Percentiles rank a stretch among this genome's conserved stretches.
phyloP scores from a whole-genome alignment of 2,113 vertebrate genomes.

The Colossoma macropomum region DNA sequence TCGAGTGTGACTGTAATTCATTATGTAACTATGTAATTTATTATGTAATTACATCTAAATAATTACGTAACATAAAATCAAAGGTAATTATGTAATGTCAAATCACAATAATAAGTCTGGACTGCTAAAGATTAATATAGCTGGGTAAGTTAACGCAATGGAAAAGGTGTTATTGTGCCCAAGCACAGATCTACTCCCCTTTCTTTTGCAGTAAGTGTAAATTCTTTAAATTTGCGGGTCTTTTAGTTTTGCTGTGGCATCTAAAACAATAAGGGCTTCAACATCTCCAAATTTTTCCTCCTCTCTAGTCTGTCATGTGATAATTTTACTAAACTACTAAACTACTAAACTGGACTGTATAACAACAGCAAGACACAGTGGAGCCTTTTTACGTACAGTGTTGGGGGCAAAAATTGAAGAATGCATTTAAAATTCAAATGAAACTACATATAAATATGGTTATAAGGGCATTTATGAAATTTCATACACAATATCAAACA shows the following conservation, averaged over 20 bases:
- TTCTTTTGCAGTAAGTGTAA: neutral
- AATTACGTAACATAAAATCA: neutral
- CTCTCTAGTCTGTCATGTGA: too few species aligned
- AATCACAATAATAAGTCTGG: neutral
- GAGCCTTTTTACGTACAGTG: too few species aligned
- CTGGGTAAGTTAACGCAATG: neutral
- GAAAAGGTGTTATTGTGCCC: neutral
- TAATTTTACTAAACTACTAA: too few species aligned
- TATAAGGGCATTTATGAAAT: neutral
- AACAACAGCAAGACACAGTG: too few species aligned
- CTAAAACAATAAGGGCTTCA: neutral
- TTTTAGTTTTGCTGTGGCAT: too few species aligned
- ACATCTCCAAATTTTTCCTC: too few species aligned
- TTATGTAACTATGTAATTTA: neutral
- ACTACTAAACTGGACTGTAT: too few species aligned
- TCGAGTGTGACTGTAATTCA: neutral
- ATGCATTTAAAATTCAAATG: neutral
- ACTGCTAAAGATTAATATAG: neutral
- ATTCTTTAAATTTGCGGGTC: neutral
- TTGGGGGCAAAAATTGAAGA: too few species aligned
- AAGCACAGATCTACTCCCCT: neutral
- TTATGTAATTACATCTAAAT: neutral
- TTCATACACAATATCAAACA: neutral
- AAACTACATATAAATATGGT: neutral
- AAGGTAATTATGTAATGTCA: neutral